Base-by-base conservation (phyloP, 1,140 invertebrate species). In the Bombus sibiricus region DNA sequence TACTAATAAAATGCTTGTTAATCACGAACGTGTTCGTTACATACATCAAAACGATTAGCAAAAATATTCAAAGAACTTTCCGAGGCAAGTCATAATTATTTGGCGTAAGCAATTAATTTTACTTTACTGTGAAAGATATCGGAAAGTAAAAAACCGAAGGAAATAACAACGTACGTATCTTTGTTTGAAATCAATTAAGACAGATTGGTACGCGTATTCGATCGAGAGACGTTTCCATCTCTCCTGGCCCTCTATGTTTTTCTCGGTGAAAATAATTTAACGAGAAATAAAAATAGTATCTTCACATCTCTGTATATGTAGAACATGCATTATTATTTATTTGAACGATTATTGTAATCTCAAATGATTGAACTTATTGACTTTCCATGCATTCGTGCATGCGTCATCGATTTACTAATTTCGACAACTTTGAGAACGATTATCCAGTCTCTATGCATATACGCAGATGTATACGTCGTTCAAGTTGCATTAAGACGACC, bases 391-490 rank as follows among this genome's bases (percentile, higher is more conserved):
- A 25, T 73, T 39, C n/a, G 68, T 59, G n/a, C 34, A 34, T 39
- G 72, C 72, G 59, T 76, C 72, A 66, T 68, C 43, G 72, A 68
- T 66, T 76, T 47, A 57, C 57, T 68, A 37, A 73, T 72, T 81
- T 47, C 4, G 25, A n/a, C 28, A 62, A 76, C 34, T 32, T 68
- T 57, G 15, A 41, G 15, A 53, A 62, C 57, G 47, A 82, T 82
- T 47, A 82, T 74, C n/a, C n/a, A n/a, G 37, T 47, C 37, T 57
- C 32, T 37, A 5, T 82, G 57, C 39, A 69, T 41, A 66, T 41
- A 47, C 77, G 41, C 18, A 41, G 59, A 62, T 25, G 28, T 12
- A 43, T 34, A 25, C n/a, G 39, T 79, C 9, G 39, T 79, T 79
- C 62, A 15, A 15, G 43, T 64, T 64, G 75, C 53, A 41, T 77